These are phyloP conservation scores for Martes martes DNA, from an alignment of 2,113 vertebrate species.

Conservation along the genomic window DNA sequence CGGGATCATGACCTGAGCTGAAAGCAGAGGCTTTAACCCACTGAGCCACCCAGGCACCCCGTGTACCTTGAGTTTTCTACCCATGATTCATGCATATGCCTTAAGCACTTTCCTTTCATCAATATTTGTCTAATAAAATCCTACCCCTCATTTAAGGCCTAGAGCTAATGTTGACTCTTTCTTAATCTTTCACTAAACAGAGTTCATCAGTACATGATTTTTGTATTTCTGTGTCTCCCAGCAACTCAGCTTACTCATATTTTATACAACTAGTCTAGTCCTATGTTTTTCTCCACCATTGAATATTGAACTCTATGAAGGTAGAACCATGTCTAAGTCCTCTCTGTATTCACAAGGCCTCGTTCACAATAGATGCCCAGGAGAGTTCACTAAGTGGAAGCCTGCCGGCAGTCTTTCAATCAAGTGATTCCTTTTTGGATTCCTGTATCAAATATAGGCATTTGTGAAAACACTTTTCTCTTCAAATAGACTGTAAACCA, in stretches of 20 bases:
- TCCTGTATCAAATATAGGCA: neutral
- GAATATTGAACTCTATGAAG: neutral
- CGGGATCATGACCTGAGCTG: too few relatives aligned
- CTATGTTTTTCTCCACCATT: neutral
- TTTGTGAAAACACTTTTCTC: constrained; percentile 4
- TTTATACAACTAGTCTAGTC: neutral
- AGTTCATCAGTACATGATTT: neutral
- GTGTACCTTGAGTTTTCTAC: neutral
- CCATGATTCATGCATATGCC: neutral
- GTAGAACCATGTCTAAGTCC: neutral
- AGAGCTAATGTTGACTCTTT: neutral
- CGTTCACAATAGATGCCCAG: neutral
- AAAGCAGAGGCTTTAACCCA: neutral
- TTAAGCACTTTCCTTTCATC: neutral
- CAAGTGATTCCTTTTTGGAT: neutral
- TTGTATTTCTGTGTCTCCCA: neutral
- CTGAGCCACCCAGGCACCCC: too few relatives aligned
- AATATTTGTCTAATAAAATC: neutral
- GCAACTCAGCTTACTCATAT: neutral
- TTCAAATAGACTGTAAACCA: neutral
- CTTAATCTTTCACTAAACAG: neutral
- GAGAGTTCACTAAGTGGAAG: neutral
- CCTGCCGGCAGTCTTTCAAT: neutral
- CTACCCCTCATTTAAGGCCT: neutral
- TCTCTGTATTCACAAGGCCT: neutral